Evolutionary conservation across 1,140 invertebrate genomes (phyloP).

Genomic region (Drusus annulatus): DNA sequence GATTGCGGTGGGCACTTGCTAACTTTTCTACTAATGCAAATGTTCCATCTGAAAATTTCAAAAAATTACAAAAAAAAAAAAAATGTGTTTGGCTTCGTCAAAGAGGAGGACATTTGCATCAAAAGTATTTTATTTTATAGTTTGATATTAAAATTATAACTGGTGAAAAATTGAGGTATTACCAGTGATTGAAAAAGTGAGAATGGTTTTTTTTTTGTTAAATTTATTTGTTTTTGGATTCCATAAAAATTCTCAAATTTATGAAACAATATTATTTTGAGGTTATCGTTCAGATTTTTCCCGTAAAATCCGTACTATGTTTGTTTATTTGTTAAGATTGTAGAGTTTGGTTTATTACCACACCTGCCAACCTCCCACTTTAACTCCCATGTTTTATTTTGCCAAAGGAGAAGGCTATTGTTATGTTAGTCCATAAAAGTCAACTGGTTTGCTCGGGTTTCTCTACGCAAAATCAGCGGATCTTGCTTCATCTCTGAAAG

Average conservation of each 20-base stretch:
- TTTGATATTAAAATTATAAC: neutral
- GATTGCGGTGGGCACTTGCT: conserved; percentile 47
- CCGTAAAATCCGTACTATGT: neutral
- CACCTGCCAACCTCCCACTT: too few species aligned
- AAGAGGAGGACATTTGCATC: conserved; percentile 2
- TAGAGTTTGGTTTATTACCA: too few species aligned
- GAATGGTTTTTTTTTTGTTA: too few species aligned
- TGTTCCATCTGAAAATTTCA: neutral
- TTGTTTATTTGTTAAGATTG: neutral
- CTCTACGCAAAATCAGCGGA: neutral
- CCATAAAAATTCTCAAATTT: too few species aligned
- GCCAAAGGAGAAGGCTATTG: neutral
- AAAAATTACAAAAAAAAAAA: neutral
- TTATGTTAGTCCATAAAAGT: neutral
- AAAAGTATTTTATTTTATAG: conserved; percentile 30
- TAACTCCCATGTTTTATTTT: neutral
- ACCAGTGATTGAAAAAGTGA: too few species aligned
- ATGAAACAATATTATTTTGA: too few species aligned
- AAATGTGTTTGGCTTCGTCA: neutral
- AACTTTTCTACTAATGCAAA: conserved; percentile 16
- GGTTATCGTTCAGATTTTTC: neutral
- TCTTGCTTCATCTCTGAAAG: neutral
- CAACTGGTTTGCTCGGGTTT: too few species aligned
- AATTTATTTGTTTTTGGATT: too few species aligned
- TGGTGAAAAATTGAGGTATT: neutral